Evolutionary conservation across 2,113 vertebrate genomes (phyloP), one percentile per base, ranked within the genome.

Genomic region (Xenopus borealis): DNA sequence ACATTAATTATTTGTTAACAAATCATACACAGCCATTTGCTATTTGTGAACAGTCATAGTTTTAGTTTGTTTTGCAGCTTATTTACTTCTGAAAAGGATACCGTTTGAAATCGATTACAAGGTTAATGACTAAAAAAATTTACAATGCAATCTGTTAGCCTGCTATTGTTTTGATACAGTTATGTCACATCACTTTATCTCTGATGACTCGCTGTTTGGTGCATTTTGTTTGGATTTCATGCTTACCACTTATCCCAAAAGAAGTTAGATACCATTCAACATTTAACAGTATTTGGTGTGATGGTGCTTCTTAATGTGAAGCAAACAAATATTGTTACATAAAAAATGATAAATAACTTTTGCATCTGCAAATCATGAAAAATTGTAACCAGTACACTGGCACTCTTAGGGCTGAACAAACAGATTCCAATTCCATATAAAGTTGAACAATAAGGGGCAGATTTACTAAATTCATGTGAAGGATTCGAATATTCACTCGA

Each of bases 211-310:
- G 80, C 3, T 53, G 0, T 2, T 62, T 81, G 58, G 72, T 82
- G 75, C 83, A 81, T 82, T 72, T 76, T 72, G 78, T 82, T 81
- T 77, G 79, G 82, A 74, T 83, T 83, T 83, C 79, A 80, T 63
- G 11, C 83, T 45, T 77, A 63, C 62, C 81, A 69, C 84, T 79
- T 45, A 52, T 80, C 80, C 69, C 82, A 84, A 84, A 83, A 81
- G 83, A 84, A 84, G 84, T 82, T 83, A 83, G 81, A 82, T 83
- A 80, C 81, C 79, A 84, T 85, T 85, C 85, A 85, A 82, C 78
- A 70, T 59, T 83, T 85, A 81, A 86, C 85, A 83, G 84, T 85
- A 82, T 85, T 84, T 53, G 0, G 70, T 1, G 0, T 79, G 78
- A 79, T 75, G 11, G 79, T 84, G 84, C 83, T 83, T 83, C 83